Evolutionary conservation across 2,113 vertebrate genomes (phyloP), one percentile per base, ranked within the genome.

Genomic region (Cryptotis parvus): DNA sequence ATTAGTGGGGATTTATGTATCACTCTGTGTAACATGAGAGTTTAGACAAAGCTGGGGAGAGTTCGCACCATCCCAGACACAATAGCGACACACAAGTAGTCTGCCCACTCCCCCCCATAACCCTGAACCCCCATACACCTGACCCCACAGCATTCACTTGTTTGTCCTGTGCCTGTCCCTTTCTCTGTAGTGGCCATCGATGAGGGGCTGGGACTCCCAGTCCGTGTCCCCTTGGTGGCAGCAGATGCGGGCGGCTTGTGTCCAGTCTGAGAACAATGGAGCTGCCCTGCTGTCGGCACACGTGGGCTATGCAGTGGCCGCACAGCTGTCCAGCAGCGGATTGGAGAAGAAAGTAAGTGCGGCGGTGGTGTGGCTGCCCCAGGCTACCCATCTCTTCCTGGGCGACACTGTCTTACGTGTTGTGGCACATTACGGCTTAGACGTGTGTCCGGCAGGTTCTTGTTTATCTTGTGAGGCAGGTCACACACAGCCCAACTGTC

Each of bases 211-310:
- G 99, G 99, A 99, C 72, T 96, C 98, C 0, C 99, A 99, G 97
- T 98, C 98, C 0, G 97, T 99, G 91, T 99, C 99, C 22, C 99
- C 99, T 2, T 99, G 99, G 99, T 99, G 99, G 99, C 99, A 99
- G 96, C 99, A 99, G 52, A 98, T 99, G 96, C 98, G 99, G n/a
- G 95, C 94, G 1, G 98, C 98, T 3, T 99, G 99, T 10, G 68
- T 99, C 3, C 99, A 99, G 96, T 98, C 99, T 0, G 98, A 99
- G 66, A 98, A 97, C 11, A 97, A 98, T 0, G 99, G 98, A 0
- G 98, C 99, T 1, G 99, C 99, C 18, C 97, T 99, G 73, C 91
- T 99, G 11, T 99, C 98, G 0, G 99, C 99, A 0, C 97, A 99
- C 0, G 98, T 99, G 0, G 99, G 99, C 2, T 98, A 99, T 93